phyloP scores from a whole-genome alignment of 2,888 invertebrate genomes.

The Agrilus cyanescens region DNA sequence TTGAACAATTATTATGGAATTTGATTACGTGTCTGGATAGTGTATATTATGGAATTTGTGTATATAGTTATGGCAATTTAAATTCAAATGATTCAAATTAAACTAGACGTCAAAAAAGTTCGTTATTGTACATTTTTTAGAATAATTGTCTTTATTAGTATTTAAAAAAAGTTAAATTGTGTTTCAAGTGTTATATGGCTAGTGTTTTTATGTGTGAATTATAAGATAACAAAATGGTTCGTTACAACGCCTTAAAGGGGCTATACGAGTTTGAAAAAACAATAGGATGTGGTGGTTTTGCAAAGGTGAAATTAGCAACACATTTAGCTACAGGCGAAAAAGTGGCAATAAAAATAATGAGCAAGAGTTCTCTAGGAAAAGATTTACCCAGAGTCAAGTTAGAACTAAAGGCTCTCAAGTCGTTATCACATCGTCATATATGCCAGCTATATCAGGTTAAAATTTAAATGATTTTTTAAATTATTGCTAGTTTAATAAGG shows the following conservation, averaged over 20 bases:
- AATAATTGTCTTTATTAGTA: too few relatives aligned
- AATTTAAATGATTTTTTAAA: neutral
- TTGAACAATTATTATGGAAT: too few relatives aligned
- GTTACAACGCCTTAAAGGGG: slow-evolving; percentile 44
- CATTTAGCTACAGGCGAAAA: slow-evolving; percentile 69
- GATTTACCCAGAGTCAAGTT: slow-evolving; percentile 59
- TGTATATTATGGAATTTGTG: too few relatives aligned
- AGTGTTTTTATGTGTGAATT: neutral
- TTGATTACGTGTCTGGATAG: too few relatives aligned
- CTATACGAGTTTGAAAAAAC: slow-evolving; percentile 57
- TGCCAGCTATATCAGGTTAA: slow-evolving; percentile 59
- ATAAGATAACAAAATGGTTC: slow-evolving; percentile 33
- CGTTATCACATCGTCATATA: slow-evolving; percentile 58
- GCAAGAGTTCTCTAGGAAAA: slow-evolving; percentile 58
- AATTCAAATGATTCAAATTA: too few relatives aligned
- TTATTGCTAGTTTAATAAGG: neutral
- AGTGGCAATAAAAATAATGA: slow-evolving; percentile 75
- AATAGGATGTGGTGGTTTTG: slow-evolving; percentile 67
- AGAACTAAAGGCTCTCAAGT: slow-evolving; percentile 63
- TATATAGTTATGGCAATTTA: too few relatives aligned
- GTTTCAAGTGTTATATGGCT: too few relatives aligned
- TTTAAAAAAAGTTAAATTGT: too few relatives aligned
- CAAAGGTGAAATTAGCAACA: slow-evolving; percentile 67
- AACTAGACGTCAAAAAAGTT: too few relatives aligned
- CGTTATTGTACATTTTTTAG: too few relatives aligned